Conservation (phyloP, 2,888 invertebrate genomes). For the Miltochrista miniata region DNA sequence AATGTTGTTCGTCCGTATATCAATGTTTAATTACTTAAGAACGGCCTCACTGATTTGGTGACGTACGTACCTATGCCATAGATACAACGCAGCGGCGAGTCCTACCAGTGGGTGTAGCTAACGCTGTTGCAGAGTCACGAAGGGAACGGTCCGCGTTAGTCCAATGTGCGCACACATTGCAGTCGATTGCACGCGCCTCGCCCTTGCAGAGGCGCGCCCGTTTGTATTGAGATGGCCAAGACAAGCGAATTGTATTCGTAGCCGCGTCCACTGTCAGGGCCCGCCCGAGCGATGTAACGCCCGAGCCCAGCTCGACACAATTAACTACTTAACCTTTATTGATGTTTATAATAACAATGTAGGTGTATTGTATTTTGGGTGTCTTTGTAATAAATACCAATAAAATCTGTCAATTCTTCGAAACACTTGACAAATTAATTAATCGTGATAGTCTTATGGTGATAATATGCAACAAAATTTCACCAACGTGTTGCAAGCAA, state of each 20-base stretch:
- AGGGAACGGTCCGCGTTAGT: slow-evolving; percentile 5
- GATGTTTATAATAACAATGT: slow-evolving; percentile 11
- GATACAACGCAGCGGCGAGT: too few species aligned
- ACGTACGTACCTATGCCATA: too few species aligned
- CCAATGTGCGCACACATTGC: neutral
- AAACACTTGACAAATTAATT: slow-evolving; percentile 44
- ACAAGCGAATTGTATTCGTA: slow-evolving; percentile 13
- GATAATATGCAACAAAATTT: too few species aligned
- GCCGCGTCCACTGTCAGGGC: slow-evolving; percentile 13
- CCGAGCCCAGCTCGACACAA: slow-evolving; percentile 19
- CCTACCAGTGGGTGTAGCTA: slow-evolving; percentile 13
- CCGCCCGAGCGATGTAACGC: slow-evolving; percentile 3
- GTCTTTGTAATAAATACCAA: slow-evolving; percentile 40
- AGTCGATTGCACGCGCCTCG: slow-evolving; percentile 13
- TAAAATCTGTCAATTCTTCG: slow-evolving; percentile 47
- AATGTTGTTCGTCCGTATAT: too few species aligned
- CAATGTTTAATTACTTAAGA: too few species aligned
- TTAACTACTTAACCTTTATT: neutral
- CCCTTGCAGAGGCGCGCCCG: slow-evolving; percentile 14
- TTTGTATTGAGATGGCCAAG: neutral
- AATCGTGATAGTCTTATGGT: slow-evolving; percentile 33
- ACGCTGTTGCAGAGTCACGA: slow-evolving; percentile 1
- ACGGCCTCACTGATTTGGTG: too few species aligned
- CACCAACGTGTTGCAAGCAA: too few species aligned
- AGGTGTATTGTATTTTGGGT: slow-evolving; percentile 30